These are phyloP conservation scores for Illadopsis cleaveri DNA, from an alignment of 2,113 vertebrate genomes.

Conservation along the genomic window DNA sequence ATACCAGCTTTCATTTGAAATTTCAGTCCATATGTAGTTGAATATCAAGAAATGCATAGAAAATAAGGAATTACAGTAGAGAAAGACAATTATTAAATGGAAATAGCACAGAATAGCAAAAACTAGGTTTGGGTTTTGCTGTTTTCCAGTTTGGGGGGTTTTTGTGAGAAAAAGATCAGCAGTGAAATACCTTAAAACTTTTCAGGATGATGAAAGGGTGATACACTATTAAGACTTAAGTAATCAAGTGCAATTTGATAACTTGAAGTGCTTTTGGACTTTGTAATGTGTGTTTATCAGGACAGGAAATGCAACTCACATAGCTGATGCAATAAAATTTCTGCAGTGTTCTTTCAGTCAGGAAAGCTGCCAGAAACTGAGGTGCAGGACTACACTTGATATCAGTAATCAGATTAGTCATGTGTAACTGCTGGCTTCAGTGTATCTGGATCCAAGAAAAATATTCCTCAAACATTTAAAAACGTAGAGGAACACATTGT, in stretches of 20 bases:
- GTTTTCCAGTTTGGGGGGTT: not conserved
- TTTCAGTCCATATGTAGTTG: not conserved
- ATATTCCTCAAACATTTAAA: not conserved
- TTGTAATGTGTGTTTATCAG: conserved; percentile 59
- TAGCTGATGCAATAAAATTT: conserved; percentile 64
- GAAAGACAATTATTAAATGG: not conserved
- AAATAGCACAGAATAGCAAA: not conserved
- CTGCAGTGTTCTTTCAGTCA: conserved; percentile 52
- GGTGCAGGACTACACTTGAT: not conserved
- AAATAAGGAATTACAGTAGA: not conserved
- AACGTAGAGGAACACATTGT: not conserved
- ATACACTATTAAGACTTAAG: conserved; percentile 57
- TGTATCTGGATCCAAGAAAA: not conserved
- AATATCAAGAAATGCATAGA: not conserved
- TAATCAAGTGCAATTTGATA: conserved; percentile 69
- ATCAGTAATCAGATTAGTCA: not conserved
- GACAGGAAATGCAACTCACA: conserved; percentile 56
- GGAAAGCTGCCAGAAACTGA: conserved; percentile 6
- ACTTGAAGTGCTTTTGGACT: conserved; percentile 67
- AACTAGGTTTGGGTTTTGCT: not conserved
- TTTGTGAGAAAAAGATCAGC: not conserved
- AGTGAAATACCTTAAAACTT: conserved; percentile 36
- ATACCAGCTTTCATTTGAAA: not conserved
- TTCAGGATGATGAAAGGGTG: conserved; percentile 46
- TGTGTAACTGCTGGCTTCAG: not conserved